These are phyloP conservation scores for Dinoponera quadriceps DNA, from an alignment of 1,140 invertebrate genomes.

Conservation along the genomic window DNA sequence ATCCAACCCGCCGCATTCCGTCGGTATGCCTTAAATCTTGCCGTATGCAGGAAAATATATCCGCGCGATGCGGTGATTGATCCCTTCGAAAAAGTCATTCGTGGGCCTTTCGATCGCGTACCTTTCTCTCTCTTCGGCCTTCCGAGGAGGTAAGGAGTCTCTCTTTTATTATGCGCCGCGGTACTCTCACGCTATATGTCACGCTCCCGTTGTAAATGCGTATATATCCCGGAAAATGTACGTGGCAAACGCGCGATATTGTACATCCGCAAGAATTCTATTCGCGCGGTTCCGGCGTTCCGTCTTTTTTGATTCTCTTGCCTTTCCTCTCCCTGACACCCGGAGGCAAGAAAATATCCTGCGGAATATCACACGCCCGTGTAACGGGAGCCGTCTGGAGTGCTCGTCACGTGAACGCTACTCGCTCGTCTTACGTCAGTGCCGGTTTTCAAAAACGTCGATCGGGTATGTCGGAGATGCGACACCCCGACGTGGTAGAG, in stretches of 20 bases:
- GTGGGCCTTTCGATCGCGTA: background rate
- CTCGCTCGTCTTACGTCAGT: constrained; percentile 69
- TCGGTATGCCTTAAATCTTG: constrained; percentile 42
- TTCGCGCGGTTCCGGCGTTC: constrained; percentile 43
- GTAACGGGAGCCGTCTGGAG: constrained; percentile 57
- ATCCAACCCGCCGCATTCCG: constrained; percentile 11
- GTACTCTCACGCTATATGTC: constrained; percentile 35
- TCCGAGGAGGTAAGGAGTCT: background rate
- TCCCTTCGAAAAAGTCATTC: constrained; percentile 29
- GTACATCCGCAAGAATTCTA: constrained; percentile 50
- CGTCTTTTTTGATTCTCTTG: constrained; percentile 40
- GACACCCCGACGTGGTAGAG: constrained; percentile 44
- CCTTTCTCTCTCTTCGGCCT: background rate
- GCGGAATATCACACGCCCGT: constrained; percentile 55
- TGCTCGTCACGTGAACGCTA: constrained; percentile 45
- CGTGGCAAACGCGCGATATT: constrained; percentile 50
- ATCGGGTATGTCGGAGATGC: constrained; percentile 57
- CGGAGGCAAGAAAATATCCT: constrained; percentile 43
- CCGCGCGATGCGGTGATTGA: constrained; percentile 38
- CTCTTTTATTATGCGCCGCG: constrained; percentile 52
- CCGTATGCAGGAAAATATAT: constrained; percentile 39
- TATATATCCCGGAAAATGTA: constrained; percentile 46
- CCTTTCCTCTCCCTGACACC: constrained; percentile 30
- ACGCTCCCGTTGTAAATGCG: constrained; percentile 52
- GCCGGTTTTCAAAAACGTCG: constrained; percentile 69